phyloP scores from a whole-genome alignment of 2,113 vertebrate genomes.

The Oplegnathus fasciatus region DNA sequence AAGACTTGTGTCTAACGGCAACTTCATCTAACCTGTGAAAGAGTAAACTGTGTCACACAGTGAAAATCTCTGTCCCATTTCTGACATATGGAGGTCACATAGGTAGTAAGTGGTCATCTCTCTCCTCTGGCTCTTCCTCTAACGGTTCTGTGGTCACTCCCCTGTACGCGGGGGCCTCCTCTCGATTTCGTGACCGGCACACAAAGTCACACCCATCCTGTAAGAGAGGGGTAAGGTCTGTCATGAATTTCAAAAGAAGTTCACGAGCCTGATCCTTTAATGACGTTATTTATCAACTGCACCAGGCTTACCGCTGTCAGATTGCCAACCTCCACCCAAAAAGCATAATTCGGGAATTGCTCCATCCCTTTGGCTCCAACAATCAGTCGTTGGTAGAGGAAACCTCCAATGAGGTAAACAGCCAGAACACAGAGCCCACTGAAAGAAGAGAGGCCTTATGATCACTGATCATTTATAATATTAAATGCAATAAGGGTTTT shows the following conservation, averaged over 20 bases:
- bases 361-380: slow-evolving; percentile 97
- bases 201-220: slow-evolving; percentile 98
- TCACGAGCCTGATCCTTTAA: background rate
- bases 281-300: background rate
- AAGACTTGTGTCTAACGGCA: slow-evolving; percentile 63
- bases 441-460: slow-evolving; percentile 28
- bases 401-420: slow-evolving; percentile 92
- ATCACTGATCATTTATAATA: background rate
- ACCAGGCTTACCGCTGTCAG: slow-evolving; percentile 90
- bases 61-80: slow-evolving; percentile 45
- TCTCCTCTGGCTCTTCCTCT: slow-evolving; percentile 93
- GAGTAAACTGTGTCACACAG: slow-evolving; percentile 57
- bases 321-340: slow-evolving; percentile 96
- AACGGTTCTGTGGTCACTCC: slow-evolving; percentile 90
- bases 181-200: slow-evolving; percentile 89
- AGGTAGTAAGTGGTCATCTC: slow-evolving; percentile 96
- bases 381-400: slow-evolving; percentile 94
- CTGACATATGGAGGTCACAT: slow-evolving; percentile 86
- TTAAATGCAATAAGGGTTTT: background rate
- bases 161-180: slow-evolving; percentile 87
- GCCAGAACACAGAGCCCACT: slow-evolving; percentile 88
- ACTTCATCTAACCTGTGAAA: slow-evolving; percentile 52
- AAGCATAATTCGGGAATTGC: slow-evolving; percentile 94
- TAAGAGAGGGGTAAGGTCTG: background rate
- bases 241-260: background rate